Evolutionary conservation across 2,797 vertebrate genomes (phyloP), one percentile per base, ranked within the genome.

Genomic region (Xyrichtys novacula): DNA sequence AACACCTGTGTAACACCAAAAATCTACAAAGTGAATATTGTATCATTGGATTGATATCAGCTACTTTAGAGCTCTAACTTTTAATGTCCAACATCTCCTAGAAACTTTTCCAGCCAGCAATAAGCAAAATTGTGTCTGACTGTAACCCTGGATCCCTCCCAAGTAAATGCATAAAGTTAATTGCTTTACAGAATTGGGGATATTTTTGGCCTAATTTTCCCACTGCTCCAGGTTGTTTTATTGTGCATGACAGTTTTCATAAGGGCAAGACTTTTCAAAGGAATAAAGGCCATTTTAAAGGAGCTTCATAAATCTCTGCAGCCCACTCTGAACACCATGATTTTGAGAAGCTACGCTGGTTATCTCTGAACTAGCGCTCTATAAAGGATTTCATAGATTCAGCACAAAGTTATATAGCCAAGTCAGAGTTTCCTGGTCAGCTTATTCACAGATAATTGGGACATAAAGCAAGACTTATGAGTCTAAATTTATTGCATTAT

Each of bases 101-200:
- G 39, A 75, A 85, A 72, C 57, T 50, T 74, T 83, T 71, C 57
- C 54, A 56, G 68, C 55, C 34, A n/a, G 66, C 71, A 78, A 60
- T 63, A 68, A 74, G 61, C 65, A 76, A 76, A 71, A 85, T 88
- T 42, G 79, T 58, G 81, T 77, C 65, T 22, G 57, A 76, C 74
- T 65, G 55, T 67, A 55, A 64, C 64, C 36, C 76, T 89, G 88
- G 87, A 85, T 65, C 58, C 36, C 49, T 74, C 66, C 83, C 84
- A 88, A 89, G 73, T 71, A 77, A 89, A 91, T 84, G 81, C 83
- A 85, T 88, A 84, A 85, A 85, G 79, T 84, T 89, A 89, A 92
- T 87, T 85, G 81, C 76, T 55, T 75, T 47, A 72, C 44, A 71
- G 67, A 81, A 71, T 58, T 74, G 53, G 44, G 64, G 55, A 62